Evolutionary conservation across 2,797 vertebrate genomes (phyloP).

Genomic region (Lagothrix lagotricha): DNA sequence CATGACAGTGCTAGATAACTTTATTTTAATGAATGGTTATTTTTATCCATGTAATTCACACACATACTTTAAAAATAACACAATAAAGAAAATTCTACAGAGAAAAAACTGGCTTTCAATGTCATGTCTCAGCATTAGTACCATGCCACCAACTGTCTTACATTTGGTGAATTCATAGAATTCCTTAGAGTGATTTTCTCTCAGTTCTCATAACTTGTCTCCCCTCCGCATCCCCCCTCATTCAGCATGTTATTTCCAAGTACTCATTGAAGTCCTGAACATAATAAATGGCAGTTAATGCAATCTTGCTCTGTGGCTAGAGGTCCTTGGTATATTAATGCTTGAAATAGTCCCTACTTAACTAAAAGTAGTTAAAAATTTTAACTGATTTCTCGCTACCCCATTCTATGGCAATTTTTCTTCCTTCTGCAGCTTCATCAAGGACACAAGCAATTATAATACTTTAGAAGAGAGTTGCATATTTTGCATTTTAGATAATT

Average conservation of each 20-base stretch:
- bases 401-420: background rate
- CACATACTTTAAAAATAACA: background rate
- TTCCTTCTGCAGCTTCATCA: background rate
- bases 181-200: background rate
- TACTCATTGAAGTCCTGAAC: background rate
- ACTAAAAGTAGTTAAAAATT: background rate
- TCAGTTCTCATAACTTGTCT: background rate
- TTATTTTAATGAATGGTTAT: background rate
- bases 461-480: background rate
- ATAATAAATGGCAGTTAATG: background rate
- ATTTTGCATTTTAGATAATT: background rate
- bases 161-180: background rate
- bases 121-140: background rate
- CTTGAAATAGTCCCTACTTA: background rate
- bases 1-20: background rate
- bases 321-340: background rate
- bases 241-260: background rate
- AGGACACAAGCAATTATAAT: background rate
- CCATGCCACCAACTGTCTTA: background rate
- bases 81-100: background rate
- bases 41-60: background rate
- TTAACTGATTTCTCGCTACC: background rate
- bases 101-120: background rate
- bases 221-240: rapidly evolving
- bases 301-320: background rate